Evolutionary conservation across 2,113 vertebrate species (phyloP).

Genomic region (Istiophorus platypterus): DNA sequence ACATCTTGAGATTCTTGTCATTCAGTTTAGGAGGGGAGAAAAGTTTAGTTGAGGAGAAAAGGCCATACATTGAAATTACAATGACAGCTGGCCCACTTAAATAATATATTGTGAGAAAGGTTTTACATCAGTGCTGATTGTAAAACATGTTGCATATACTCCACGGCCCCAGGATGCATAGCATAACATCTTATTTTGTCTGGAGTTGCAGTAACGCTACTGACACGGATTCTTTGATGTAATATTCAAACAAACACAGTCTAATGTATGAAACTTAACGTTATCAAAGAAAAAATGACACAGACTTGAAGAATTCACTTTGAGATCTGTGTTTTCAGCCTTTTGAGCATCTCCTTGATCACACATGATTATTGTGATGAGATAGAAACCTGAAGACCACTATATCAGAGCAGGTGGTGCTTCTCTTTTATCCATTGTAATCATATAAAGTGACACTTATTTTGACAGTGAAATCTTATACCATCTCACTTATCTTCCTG

Average conservation of each 20-base stretch:
- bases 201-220: not conserved
- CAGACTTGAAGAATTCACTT: not conserved
- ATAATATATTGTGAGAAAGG: not conserved
- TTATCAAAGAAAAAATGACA: not conserved
- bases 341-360: not conserved
- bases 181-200: not conserved
- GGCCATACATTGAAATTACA: not conserved
- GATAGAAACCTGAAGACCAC: not conserved
- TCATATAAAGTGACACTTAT: not conserved
- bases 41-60: not conserved
- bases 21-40: not conserved
- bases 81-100: not conserved
- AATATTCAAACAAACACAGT: not conserved
- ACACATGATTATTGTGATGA: not conserved
- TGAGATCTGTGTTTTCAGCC: not conserved
- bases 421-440: not conserved
- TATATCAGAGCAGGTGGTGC: no score
- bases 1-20: not conserved
- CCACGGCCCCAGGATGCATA: not conserved
- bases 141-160: not conserved
- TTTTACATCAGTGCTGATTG: not conserved
- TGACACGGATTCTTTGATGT: not conserved
- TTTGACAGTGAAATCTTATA: not conserved
- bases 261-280: not conserved
- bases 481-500: conserved; percentile 55